Base-by-base conservation (phyloP, 1,140 invertebrate genomes). In the Bombyx mandarina region DNA sequence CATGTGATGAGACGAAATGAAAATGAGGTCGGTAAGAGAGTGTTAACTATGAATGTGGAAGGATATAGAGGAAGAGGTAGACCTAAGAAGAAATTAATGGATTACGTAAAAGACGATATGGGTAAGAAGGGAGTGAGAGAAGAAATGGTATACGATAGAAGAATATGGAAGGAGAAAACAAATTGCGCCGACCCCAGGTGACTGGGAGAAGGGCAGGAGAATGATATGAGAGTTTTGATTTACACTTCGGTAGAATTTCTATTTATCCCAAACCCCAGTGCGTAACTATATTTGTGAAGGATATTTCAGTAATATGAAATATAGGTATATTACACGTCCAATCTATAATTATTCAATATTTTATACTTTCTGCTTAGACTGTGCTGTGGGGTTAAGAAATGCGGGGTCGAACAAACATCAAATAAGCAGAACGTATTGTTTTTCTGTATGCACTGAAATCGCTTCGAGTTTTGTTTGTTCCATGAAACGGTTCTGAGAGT, bases 401-500 rank as follows among this genome's bases (percentile, higher is more conserved):
- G 45, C 45, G 60, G 60, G 35, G 42, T 56, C 52, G 57, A 61
- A 57, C 60, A 61, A 57, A 55, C 48, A 46, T 53, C 43, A 54
- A 47, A 51, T 61, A 57, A 61, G 51, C 51, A 52, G 55, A 55
- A 56, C 50, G 54, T 26, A 60, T 56, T 56, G 59, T 61, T 61
- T 61, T 54, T 45, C n/a, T 54, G 26, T 35, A n/a, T 45, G 18
- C 52, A 54, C 6, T 47, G n/a, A 22, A 49, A 49, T 49, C 12
- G 45, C 12, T 10, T 12, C 9, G 45, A 47, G n/a, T 22, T 10
- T 49, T 49, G 48, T 49, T 49, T 49, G 48, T 12, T 12, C 22
- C 48, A 12, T 1, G 26, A 35, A 35, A 35, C 26, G 26, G 26
- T 35, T 35, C 26, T 2, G 26, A 5, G 1, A 0, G 26, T 18